Base-by-base conservation (phyloP, 2,113 vertebrate species). In the Uria aalge region DNA sequence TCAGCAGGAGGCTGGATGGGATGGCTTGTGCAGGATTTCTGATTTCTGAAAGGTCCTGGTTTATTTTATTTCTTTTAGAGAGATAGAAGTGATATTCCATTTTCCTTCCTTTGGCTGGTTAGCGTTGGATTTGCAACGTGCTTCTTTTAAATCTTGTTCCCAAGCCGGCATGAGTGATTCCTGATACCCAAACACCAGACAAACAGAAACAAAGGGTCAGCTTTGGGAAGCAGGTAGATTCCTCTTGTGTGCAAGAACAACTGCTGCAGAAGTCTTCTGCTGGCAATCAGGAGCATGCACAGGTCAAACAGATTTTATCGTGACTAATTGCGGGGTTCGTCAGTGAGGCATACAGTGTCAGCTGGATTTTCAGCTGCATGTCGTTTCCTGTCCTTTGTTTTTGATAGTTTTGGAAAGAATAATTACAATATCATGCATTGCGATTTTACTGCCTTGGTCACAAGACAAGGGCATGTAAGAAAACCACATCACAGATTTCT, bases 381-480 rank as follows among this genome's bases (percentile, higher is more conserved):
- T 76, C 8, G 8, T 90, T 96, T 94, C 94, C 94, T 69, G 56
- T 48, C 22, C 43, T 91, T 78, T 75, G 17, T 7, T 82, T 94
- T 76, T 53, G n/a, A 41, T 76, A 34, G 18, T 73, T 95, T 91
- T 66, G 53, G 45, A 47, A 76, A 82, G 36, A 87, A 8, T 53
- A 36, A 84, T 93, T 92, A 83, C 55, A 90, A 22, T 52, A 29
- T 57, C 27, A 67, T 68, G 19, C 26, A 45, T 32, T 81, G 59
- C 6, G 94, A 22, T 75, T 87, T 93, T 94, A 75, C 56, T 80
- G 90, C 30, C 40, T 68, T 76, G 52, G 30, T 94, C 92, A 95
- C 76, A 95, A 85, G 94, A 94, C 62, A 82, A 89, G 53, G 16
- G 38, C 76, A 90, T 67, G 63, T 34, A 82, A 79, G 56, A 21